These are phyloP conservation scores for Eupithecia vulgata DNA, from an alignment of 2,888 invertebrate species.

Conservation along the genomic window DNA sequence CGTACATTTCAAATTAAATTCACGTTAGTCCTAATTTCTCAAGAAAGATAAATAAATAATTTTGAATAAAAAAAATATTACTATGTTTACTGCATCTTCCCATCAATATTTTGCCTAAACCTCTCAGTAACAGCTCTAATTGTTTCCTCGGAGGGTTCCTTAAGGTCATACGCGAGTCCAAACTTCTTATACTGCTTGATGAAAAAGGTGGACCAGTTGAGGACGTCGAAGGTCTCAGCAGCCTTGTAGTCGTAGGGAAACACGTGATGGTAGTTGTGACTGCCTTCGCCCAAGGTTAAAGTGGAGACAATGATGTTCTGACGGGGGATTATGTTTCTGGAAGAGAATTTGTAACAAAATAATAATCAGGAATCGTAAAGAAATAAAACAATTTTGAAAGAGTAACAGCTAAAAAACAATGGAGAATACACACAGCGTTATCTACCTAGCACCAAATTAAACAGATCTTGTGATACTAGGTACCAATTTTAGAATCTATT, in stretches of 20 bases:
- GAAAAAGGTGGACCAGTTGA: slow-evolving; percentile 15
- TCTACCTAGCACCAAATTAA: not conserved
- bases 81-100: not conserved
- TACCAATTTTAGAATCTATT: too few relatives aligned
- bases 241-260: slow-evolving; percentile 26
- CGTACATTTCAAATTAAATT: too few relatives aligned
- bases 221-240: slow-evolving; percentile 19
- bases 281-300: slow-evolving; percentile 19
- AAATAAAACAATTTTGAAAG: not conserved
- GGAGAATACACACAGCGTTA: not conserved
- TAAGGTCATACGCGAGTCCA: slow-evolving; percentile 7
- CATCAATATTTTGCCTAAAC: not conserved
- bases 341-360: slow-evolving; percentile 12
- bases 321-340: slow-evolving; percentile 45
- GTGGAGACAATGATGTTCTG: slow-evolving; percentile 47
- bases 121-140: slow-evolving; percentile 6
- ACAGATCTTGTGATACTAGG: not conserved
- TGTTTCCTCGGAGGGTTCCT: slow-evolving; percentile 5
- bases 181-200: slow-evolving; percentile 7
- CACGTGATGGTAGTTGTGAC: slow-evolving; percentile 15
- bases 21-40: too few relatives aligned
- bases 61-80: not conserved
- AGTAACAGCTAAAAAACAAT: not conserved
- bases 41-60: not conserved
- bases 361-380: not conserved